Conservation (phyloP, 2,113 vertebrate genomes). For the Isichthys henryi region DNA sequence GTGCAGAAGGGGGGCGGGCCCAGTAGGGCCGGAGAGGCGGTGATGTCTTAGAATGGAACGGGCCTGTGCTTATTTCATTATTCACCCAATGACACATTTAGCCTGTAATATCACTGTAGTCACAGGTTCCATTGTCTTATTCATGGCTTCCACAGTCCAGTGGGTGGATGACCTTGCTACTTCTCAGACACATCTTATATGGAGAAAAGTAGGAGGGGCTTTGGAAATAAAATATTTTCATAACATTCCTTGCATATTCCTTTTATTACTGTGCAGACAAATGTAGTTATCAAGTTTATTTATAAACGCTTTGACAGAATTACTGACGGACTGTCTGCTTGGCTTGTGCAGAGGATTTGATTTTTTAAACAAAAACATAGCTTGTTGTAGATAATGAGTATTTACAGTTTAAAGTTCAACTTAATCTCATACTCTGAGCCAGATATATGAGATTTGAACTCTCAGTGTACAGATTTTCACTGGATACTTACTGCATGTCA, state of each 20-base stretch:
- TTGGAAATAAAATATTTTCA: neutral
- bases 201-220: neutral
- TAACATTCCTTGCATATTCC: neutral
- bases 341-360: neutral
- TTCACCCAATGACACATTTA: neutral
- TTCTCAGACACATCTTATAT: neutral
- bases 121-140: slow-evolving; percentile 6
- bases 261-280: neutral
- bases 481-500: neutral
- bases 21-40: neutral
- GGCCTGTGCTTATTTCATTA: neutral
- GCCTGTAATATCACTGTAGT: neutral
- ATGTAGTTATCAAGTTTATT: neutral
- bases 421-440: neutral
- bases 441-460: neutral
- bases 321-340: neutral
- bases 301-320: neutral
- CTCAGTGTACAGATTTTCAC: neutral
- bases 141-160: neutral
- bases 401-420: neutral
- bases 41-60: neutral
- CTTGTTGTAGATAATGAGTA: neutral
- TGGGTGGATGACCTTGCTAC: neutral
- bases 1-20: neutral
- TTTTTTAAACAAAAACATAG: neutral